Evolutionary conservation across 2,797 vertebrate species (phyloP).

Genomic region (Gorsachius magnificus): DNA sequence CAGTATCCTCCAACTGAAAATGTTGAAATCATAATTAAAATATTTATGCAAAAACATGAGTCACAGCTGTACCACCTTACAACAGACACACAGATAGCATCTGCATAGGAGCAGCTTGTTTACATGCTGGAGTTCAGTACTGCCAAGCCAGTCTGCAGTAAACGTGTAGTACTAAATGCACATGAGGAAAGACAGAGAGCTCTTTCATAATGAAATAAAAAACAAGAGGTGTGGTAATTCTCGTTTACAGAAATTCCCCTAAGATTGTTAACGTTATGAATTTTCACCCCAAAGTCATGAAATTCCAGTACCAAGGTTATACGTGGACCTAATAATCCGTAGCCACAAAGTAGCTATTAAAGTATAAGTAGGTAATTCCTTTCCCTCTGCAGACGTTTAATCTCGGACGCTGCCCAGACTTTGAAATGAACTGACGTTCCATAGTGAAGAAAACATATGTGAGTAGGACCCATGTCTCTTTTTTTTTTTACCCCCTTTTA

Average conservation of each 20-base stretch:
- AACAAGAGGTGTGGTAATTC: neutral
- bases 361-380: no score
- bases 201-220: neutral
- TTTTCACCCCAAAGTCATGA: neutral
- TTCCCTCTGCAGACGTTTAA: no score
- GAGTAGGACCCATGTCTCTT: no score
- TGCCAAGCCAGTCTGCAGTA: neutral
- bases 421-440: no score
- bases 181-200: neutral
- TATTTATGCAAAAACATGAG: constrained; percentile 24
- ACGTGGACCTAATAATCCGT: no score
- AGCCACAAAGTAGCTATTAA: no score
- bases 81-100: constrained; percentile 19
- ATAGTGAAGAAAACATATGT: no score
- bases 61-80: constrained; percentile 9
- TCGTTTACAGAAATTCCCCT: neutral
- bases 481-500: no score
- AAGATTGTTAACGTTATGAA: neutral
- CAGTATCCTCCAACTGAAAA: neutral
- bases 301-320: no score
- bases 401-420: no score
- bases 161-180: neutral
- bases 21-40: constrained; percentile 31
- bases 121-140: neutral
- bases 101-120: neutral